Evolutionary conservation across 2,888 invertebrate species (phyloP), one percentile per base, ranked within the genome.

Genomic region (Hofmannophila pseudospretella): DNA sequence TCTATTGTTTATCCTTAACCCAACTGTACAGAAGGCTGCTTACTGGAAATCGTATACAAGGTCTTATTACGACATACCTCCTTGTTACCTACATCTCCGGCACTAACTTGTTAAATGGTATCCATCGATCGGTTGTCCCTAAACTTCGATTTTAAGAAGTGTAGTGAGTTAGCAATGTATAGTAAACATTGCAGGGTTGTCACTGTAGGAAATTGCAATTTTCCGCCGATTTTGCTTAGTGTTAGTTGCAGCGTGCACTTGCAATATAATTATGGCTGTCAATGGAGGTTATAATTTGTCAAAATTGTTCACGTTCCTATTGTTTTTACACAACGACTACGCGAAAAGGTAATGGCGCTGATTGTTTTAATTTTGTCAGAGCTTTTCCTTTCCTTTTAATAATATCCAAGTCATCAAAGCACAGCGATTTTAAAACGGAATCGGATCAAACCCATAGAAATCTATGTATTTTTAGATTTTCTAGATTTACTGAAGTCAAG

Each of bases 1-100:
- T 23, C 42, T 38, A 63, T 67, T 67, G 60, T 58, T 42, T 47
- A 62, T 58, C 62, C 60, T 70, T 56, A 67, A 59, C 66, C 66
- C 59, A 56, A 61, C 54, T 55, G n/a, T n/a, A 44, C 45, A 40
- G 49, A 52, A 64, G 56, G 60, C 22, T 22, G 26, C 54, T 54
- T 45, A 42, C 47, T 55, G 52, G 60, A 64, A 59, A 64, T 53
- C 52, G 54, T 41, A 40, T 23, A 42, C 67, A 71, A 76, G 76
- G 76, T 56, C 58, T 50, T 20, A 59, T 62, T 61, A 63, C 48
- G 50, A 60, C 45, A 41, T n/a, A 5, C n/a, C 8, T 23, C 23
- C 23, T n/a, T 23, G 41, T 29, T 16, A 34, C 38, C 26, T 30
- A n/a, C 9, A 32, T 28, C 28, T 30, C 37, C 28, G 34, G 32